Conservation (phyloP, 2,888 invertebrate species). For the Esperia sulphurella region DNA sequence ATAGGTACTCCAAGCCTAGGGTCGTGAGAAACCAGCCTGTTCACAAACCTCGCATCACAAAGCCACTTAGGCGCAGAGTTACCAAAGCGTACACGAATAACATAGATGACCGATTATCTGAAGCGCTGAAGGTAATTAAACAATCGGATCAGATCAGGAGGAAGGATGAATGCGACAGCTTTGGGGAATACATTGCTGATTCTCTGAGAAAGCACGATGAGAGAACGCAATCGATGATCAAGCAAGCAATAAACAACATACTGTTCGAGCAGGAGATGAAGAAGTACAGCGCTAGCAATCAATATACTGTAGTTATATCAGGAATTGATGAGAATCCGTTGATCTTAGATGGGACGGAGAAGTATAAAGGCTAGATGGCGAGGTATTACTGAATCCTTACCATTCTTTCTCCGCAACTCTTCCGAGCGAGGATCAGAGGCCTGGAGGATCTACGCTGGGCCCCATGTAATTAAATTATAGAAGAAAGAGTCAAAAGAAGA, state of each 20-base stretch:
- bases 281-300: slow-evolving; percentile 41
- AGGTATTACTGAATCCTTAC: not conserved
- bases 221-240: slow-evolving; percentile 64
- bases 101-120: slow-evolving; percentile 25
- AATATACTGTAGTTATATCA: slow-evolving; percentile 43
- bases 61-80: slow-evolving; percentile 19
- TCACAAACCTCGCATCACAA: slow-evolving; percentile 21
- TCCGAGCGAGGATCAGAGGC: too few relatives aligned
- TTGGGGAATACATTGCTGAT: slow-evolving; percentile 67
- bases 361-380: not conserved
- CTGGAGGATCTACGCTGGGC: too few relatives aligned
- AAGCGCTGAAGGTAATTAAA: slow-evolving; percentile 37
- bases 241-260: slow-evolving; percentile 70
- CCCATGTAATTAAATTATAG: too few relatives aligned
- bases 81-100: slow-evolving; percentile 4
- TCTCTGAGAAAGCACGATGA: slow-evolving; percentile 67
- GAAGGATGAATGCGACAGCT: slow-evolving; percentile 68
- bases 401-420: too few relatives aligned
- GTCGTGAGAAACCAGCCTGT: not conserved
- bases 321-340: slow-evolving; percentile 53
- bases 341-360: slow-evolving; percentile 31
- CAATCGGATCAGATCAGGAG: slow-evolving; percentile 42
- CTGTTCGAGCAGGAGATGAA: slow-evolving; percentile 72
- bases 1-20: not conserved
- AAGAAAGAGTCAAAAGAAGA: too few relatives aligned